Percentiles rank a stretch among this genome's conserved stretches.
Conservation (phyloP, 2,113 vertebrate genomes). For the Melanerpes aurifrons region DNA sequence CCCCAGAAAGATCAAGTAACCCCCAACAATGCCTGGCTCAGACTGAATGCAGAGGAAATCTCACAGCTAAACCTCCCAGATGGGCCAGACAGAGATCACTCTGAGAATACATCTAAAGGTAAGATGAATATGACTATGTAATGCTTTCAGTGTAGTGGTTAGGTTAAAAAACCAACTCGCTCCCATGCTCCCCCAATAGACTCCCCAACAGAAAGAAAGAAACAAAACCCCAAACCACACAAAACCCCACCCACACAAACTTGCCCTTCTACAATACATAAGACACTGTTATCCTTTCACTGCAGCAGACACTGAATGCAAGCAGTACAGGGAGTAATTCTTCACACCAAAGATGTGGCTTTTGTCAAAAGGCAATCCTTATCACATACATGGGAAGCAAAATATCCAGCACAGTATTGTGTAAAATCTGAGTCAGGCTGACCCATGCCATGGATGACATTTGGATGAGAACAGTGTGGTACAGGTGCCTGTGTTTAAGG, state of each 20-base stretch:
- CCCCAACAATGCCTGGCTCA: slow-evolving; percentile 71
- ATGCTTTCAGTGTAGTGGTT: background rate
- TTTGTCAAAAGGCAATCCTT: background rate
- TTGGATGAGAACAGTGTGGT: background rate
- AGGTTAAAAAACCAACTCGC: background rate
- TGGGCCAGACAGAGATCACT: slow-evolving; percentile 65
- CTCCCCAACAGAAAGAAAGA: no score
- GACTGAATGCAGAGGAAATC: slow-evolving; percentile 71
- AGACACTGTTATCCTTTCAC: background rate
- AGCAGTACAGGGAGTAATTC: background rate
- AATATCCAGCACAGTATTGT: background rate
- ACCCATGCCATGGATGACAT: background rate
- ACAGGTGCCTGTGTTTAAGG: background rate
- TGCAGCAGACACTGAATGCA: background rate
- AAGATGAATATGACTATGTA: slow-evolving; percentile 4
- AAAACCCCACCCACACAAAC: background rate
- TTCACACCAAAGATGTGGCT: background rate
- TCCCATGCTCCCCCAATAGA: no score
- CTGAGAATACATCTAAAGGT: slow-evolving; percentile 78
- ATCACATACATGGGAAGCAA: background rate
- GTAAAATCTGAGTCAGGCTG: background rate
- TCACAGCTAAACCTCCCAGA: slow-evolving; percentile 56
- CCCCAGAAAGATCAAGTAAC: slow-evolving; percentile 41
- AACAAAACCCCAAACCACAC: background rate
- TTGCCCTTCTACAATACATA: background rate